Base-by-base conservation (phyloP, 2,797 vertebrate species). In the Siniperca scherzeri region DNA sequence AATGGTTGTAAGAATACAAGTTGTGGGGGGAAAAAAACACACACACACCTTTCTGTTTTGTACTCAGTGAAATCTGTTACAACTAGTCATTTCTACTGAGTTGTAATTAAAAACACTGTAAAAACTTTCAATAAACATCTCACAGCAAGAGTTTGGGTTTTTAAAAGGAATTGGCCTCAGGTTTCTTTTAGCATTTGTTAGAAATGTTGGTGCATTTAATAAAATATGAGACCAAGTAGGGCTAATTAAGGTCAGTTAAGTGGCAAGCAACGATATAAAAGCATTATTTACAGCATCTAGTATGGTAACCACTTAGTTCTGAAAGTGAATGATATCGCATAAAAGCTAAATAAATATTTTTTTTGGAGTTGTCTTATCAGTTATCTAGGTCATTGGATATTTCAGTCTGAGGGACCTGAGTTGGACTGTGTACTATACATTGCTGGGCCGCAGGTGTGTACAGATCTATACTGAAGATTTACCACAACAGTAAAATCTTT, bases 351-450 rank as follows among this genome's bases (percentile, higher is more conserved):
- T 21, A 59, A 66, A 44, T 56, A 0, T 42, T 44, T 72, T 50
- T 5, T 56, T 7, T 33, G 16, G 1, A 33, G 11, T 3, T 16
- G 2, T 40, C 14, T 62, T 19, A 3, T 62, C 12, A 36, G 27
- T 4, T 0, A 72, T 64, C 0, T 44, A 52, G 59, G 57, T 59
- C 60, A 75, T 3, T 22, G 21, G 16, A 40, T 55, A 59, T 64
- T 38, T 81, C 36, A 62, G 25, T 64, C 38, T 57, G 7, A 65
- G 27, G 25, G 25, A 67, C 56, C 14, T 16, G 16, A 59, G 38
- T 27, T 81, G 48, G 48, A 46, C 69, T 69, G 57, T 77, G 59
- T 5, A 27, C 38, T 62, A 59, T 6, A 76, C 30, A 71, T 25
- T 50, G 6, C 59, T 44, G 22, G 33, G 33, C 65, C 50, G 10